These are phyloP conservation scores for Paramormyrops hopkinsi DNA, from an alignment of 2,797 vertebrate species.

Conservation along the genomic window DNA sequence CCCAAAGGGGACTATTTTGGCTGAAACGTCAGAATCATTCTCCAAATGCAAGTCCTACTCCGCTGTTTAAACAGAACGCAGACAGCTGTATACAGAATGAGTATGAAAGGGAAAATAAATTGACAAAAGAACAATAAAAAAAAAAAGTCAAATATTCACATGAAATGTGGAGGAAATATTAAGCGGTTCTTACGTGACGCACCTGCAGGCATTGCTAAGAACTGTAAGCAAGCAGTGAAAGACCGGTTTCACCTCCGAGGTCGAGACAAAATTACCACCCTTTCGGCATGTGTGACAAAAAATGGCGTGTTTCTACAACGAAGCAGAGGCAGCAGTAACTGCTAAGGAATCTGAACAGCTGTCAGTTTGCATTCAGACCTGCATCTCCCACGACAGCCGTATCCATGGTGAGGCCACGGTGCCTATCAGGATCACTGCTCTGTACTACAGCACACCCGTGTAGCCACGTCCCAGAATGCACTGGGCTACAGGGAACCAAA, in stretches of 20 bases:
- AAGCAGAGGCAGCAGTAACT: neutral
- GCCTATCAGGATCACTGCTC: neutral
- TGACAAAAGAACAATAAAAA: neutral
- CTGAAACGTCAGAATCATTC: neutral
- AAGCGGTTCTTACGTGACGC: neutral
- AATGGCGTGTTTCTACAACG: neutral
- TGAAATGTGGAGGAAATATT: neutral
- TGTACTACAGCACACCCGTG: neutral
- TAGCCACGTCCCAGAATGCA: constrained; percentile 14
- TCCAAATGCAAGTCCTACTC: neutral
- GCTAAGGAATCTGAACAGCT: neutral
- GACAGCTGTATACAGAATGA: neutral
- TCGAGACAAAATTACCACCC: neutral
- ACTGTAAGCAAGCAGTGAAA: neutral
- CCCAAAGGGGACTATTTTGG: neutral
- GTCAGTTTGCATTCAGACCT: neutral
- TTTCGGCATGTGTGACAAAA: neutral
- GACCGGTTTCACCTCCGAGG: neutral
- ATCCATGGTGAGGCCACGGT: neutral
- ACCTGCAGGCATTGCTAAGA: neutral
- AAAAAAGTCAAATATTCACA: neutral
- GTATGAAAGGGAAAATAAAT: neutral
- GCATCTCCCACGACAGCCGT: neutral
- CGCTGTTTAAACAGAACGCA: constrained; percentile 5
- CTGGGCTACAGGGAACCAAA: neutral